Evolutionary conservation across 2,888 invertebrate species (phyloP), one percentile per base, ranked within the genome.

Genomic region (Ophonus ardosiacus): DNA sequence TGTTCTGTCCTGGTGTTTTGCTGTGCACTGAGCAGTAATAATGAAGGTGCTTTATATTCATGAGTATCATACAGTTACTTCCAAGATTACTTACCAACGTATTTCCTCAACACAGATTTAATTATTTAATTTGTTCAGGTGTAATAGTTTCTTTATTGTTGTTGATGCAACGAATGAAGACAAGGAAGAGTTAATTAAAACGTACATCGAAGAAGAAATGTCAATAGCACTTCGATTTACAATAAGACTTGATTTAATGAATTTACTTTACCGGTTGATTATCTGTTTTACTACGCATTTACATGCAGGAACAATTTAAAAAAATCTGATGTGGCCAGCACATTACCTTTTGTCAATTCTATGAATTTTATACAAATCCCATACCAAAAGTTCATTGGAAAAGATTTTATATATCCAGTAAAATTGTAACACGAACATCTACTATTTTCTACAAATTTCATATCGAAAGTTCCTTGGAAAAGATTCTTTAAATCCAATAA

Each of bases 11-110:
- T 13, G 24, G 38, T 68, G 63, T 63, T 63, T 63, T 59, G 59
- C 24, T 63, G 63, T 63, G 63, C 63, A 38, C 31, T 68, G 68
- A 15, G 15, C 68, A 68, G 38, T 38, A 51, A 15, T 68, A 68
- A 68, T 68, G 38, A 68, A 68, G 40, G 31, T 68, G 38, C 68
- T 68, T 68, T 68, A 68, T 68, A 68, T 68, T 38, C 68, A 68
- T 68, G 68, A 68, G 68, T n/a, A 38, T 68, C 68, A 38, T 68
- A 68, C 68, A 68, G 68, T 68, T 68, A 68, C 38, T 68, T 68
- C 68, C 38, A 38, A 31, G 68, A 68, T 31, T 68, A 31, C 31
- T 7, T 68, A 31, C 31, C 31, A 6, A 6, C 31, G n/a, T 38
- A 15, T 68, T 68, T 68, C 38, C 68, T 38, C 38, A 63, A 63